Conservation (phyloP, 2,888 invertebrate genomes). For the Melanostoma scalare region DNA sequence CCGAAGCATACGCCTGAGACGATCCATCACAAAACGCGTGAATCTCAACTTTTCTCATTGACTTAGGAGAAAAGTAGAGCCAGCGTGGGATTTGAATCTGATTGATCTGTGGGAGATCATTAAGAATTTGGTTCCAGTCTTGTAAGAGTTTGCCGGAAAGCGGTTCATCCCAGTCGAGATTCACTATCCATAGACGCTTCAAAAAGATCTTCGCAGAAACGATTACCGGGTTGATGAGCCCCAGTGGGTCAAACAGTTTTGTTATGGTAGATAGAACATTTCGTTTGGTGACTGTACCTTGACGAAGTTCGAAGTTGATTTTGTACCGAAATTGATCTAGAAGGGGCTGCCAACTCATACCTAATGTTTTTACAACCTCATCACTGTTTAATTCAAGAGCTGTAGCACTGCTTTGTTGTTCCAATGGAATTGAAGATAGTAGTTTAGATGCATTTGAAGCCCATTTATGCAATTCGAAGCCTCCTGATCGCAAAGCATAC, state of each 20-base stretch:
- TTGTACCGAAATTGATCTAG: conserved; percentile 35
- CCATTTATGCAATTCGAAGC: conserved; percentile 50
- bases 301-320: conserved; percentile 24
- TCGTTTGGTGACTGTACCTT: conserved; percentile 21
- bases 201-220: conserved; percentile 49
- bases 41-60: conserved; percentile 4
- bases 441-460: conserved; percentile 17
- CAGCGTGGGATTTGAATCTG: conserved; percentile 35
- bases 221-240: conserved; percentile 45
- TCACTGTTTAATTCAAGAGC: conserved; percentile 25
- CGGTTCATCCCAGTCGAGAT: conserved; percentile 20
- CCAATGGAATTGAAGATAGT: conserved; percentile 8
- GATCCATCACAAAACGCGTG: conserved; percentile 57
- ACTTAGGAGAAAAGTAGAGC: conserved; percentile 12
- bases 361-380: conserved; percentile 44
- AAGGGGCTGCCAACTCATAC: conserved; percentile 45
- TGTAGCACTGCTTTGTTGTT: conserved; percentile 24
- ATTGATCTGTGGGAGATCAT: conserved; percentile 16
- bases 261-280: conserved; percentile 40
- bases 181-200: conserved; percentile 31
- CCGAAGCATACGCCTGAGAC: conserved; percentile 33
- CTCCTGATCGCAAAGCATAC: conserved; percentile 11
- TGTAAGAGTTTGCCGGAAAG: conserved; percentile 6
- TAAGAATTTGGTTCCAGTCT: conserved; percentile 20
- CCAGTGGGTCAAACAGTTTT: conserved; percentile 50